phyloP scores from a whole-genome alignment of 2,888 invertebrate genomes.

The Hydrotaea cyrtoneurina region DNA sequence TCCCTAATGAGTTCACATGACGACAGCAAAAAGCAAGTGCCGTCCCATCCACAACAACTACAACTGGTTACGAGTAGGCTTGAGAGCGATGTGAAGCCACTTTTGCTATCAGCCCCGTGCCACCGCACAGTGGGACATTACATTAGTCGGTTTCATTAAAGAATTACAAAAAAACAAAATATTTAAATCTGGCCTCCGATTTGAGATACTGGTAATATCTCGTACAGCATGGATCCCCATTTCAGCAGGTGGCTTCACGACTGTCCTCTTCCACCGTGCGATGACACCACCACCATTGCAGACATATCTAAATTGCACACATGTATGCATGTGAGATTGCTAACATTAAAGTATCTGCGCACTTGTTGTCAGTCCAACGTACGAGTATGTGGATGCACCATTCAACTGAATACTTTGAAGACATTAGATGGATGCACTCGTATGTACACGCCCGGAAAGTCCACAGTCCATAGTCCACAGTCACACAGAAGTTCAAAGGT shows the following conservation, averaged over 20 bases:
- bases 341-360: background rate
- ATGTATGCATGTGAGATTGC: no score
- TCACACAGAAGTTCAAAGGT: conserved; percentile 47
- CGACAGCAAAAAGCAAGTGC: conserved; percentile 44
- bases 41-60: background rate
- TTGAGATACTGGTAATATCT: no score
- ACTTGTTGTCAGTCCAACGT: background rate
- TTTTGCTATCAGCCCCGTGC: background rate
- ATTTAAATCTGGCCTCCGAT: no score
- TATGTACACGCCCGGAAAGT: background rate
- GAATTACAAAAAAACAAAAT: no score
- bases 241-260: no score
- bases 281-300: no score
- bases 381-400: background rate
- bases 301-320: no score
- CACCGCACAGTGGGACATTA: background rate
- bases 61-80: background rate
- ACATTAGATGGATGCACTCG: background rate
- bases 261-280: no score
- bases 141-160: no score
- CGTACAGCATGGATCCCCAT: no score
- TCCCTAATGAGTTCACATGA: conserved; percentile 72
- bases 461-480: background rate
- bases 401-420: background rate
- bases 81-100: background rate